Percentiles rank a stretch among this genome's conserved stretches.
Evolutionary conservation across 2,888 invertebrate genomes (phyloP).

Genomic region (Papilio demoleus): DNA sequence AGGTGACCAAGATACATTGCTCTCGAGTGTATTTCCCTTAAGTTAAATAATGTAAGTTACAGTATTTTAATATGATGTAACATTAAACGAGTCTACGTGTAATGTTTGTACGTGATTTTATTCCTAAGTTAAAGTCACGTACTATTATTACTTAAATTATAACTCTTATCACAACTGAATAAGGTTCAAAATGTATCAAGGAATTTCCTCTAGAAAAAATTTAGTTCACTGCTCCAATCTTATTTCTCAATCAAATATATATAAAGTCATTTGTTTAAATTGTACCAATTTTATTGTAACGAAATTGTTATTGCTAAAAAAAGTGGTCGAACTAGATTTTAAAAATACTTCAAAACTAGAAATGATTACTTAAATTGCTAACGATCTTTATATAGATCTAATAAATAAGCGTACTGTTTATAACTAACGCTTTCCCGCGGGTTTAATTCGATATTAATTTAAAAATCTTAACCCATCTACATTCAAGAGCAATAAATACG

Average conservation of each 20-base stretch:
- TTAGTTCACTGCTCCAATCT: conserved; percentile 24
- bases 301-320: neutral
- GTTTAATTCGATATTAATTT: too few species aligned
- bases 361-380: conserved; percentile 19
- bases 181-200: conserved; percentile 3
- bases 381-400: conserved; percentile 2
- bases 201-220: neutral
- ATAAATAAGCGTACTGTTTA: too few species aligned
- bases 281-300: conserved; percentile 9
- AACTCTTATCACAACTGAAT: conserved; percentile 5
- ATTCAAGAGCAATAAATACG: too few species aligned
- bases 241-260: conserved; percentile 28
- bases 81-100: conserved; percentile 23
- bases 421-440: too few species aligned
- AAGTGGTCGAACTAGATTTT: conserved; percentile 10
- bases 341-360: conserved; percentile 16
- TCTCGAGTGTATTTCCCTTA: too few species aligned
- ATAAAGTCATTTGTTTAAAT: conserved; percentile 10
- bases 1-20: too few species aligned
- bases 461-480: too few species aligned
- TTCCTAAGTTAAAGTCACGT: conserved; percentile 27
- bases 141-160: conserved; percentile 10
- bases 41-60: too few species aligned
- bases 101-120: conserved; percentile 34
- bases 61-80: conserved; percentile 23